Percentiles rank a stretch among this genome's conserved stretches.
Evolutionary conservation across 2,113 vertebrate genomes (phyloP).

Genomic region (Brachyhypopomus gauderio): DNA sequence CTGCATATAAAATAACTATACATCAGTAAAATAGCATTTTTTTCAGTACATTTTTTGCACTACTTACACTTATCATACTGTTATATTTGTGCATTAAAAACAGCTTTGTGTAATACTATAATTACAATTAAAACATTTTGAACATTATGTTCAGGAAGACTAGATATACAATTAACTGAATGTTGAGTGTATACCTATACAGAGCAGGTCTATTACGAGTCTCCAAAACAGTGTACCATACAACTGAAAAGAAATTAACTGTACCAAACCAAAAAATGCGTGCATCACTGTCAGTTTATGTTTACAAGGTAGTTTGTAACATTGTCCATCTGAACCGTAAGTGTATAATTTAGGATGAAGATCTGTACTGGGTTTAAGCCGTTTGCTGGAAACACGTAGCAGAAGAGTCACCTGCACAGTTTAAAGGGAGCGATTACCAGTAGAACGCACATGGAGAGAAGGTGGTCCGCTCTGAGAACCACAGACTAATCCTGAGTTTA

Average conservation of each 20-base stretch:
- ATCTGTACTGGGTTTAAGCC: not conserved
- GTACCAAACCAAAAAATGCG: constrained; percentile 38
- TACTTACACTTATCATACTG: constrained; percentile 16
- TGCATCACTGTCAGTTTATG: constrained; percentile 10
- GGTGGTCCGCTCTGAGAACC: not conserved
- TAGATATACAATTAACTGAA: constrained; percentile 76
- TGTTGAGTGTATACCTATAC: constrained; percentile 76
- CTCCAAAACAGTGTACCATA: constrained; percentile 64
- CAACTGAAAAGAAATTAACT: constrained; percentile 63
- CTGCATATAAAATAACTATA: constrained; percentile 50
- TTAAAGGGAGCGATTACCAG: not conserved
- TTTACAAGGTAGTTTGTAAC: not conserved
- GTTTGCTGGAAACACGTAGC: too few relatives aligned
- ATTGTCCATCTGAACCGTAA: not conserved
- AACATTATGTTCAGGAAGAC: constrained; percentile 65
- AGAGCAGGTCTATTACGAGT: constrained; percentile 55
- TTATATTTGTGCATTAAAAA: constrained; percentile 58
- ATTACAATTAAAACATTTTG: constrained; percentile 82
- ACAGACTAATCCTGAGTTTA: constrained; percentile 43
- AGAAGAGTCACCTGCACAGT: too few relatives aligned
- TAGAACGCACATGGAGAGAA: constrained; percentile 27
- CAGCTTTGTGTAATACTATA: constrained; percentile 80
- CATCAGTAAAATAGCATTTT: constrained; percentile 47
- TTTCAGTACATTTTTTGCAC: constrained; percentile 49
- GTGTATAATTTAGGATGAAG: not conserved